A percentile compares a stretch with the other conserved stretches of the same genome.
Evolutionary conservation across 2,797 vertebrate genomes (phyloP).

Genomic region (Ispidina lecontei): DNA sequence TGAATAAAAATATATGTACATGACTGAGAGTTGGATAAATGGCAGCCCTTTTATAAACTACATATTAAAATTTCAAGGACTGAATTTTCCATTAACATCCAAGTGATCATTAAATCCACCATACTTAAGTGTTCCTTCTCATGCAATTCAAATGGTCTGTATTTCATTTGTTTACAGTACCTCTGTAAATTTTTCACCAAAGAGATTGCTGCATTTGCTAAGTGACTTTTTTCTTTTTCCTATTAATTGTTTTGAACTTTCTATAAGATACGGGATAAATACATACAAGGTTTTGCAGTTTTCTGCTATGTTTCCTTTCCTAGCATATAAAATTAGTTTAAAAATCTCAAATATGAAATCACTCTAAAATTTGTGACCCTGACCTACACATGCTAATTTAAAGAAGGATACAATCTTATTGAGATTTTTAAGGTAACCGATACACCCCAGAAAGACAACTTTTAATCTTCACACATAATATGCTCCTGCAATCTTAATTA

Average conservation of each 20-base stretch:
- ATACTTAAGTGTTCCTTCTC: neutral
- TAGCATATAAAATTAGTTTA: neutral
- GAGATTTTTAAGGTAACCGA: neutral
- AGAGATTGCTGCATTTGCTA: neutral
- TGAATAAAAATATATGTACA: neutral
- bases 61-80: neutral
- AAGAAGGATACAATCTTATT: neutral
- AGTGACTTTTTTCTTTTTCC: neutral
- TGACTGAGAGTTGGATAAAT: neutral
- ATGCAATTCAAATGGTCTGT: neutral
- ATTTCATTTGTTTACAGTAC: neutral
- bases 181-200: neutral
- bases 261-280: neutral
- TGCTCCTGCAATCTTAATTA: neutral
- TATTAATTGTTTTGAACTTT: neutral
- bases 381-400: neutral
- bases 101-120: neutral
- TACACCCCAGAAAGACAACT: neutral
- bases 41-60: neutral
- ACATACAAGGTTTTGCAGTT: neutral
- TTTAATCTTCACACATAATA: neutral
- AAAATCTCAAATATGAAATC: neutral
- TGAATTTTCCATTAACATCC: neutral
- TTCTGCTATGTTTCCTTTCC: neutral
- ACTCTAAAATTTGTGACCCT: neutral